Base-by-base conservation (phyloP, 2,113 vertebrate genomes). In the Platysternon megacephalum region DNA sequence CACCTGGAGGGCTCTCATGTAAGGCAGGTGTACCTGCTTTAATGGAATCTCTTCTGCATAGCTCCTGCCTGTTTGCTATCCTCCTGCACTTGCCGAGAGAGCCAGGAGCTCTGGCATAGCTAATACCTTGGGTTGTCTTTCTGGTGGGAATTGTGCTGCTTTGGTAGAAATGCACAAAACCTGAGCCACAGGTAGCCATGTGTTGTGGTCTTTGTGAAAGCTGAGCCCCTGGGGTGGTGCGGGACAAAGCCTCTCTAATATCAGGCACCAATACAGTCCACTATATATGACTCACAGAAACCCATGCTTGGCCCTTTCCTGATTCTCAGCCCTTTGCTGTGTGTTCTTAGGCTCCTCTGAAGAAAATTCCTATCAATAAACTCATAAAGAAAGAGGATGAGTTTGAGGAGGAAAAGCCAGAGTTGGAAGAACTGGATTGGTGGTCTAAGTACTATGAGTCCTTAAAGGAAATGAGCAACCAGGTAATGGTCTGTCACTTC, bases 391-490 rank as follows among this genome's bases (percentile, higher is more conserved):
- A 95, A 21, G 94, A 96, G 5, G 98, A 98, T 76, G 98, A 98
- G 87, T 98, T 99, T 39, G 98, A 99, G 94, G 99, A 99, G 95
- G 99, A 99, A 81, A 96, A 98, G 6, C 99, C 98, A 32, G 99
- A 99, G 78, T 95, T 98, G 21, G 99, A 99, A 88, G 99, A 99
- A 94, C 93, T 99, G 68, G 99, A 99, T 96, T 99, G 99, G 99
- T 99, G 99, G 99, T 99, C 99, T 39, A 99, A 99, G 95, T 99
- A 99, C 94, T 99, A 99, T 0, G 98, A 98, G 8, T 99, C 99
- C 2, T 78, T 99, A 93, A 98, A 99, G 93, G 99, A 99, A 90
- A 84, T 99, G 53, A 98, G 98, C 91, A 98, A 98, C 86, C 97
- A 99, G 98, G 99, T 99, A 90, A 49, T 89, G 13, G 29, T 51